Percentiles rank a stretch among this genome's conserved stretches.
phyloP scores from a whole-genome alignment of 1,140 invertebrate genomes.

The Zophobas atratus region DNA sequence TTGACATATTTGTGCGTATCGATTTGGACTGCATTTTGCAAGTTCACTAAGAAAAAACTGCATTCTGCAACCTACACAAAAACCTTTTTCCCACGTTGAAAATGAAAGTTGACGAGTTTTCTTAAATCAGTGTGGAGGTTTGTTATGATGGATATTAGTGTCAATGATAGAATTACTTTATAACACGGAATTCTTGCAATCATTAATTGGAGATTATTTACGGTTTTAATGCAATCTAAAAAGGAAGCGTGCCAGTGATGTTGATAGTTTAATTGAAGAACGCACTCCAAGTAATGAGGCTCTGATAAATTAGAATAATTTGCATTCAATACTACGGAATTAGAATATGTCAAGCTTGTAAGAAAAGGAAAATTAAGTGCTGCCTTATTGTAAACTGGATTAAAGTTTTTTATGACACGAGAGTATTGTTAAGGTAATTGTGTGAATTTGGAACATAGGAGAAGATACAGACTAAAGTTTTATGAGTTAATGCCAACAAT shows the following conservation, averaged over 20 bases:
- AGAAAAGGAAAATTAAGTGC: background rate
- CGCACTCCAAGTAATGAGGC: background rate
- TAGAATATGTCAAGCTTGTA: background rate
- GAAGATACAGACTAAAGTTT: background rate
- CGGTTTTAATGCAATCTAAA: background rate
- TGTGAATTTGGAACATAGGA: background rate
- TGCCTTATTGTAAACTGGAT: background rate
- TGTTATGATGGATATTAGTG: background rate
- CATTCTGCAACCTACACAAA: too few species aligned
- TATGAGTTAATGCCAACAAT: background rate
- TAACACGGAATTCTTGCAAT: background rate
- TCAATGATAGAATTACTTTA: too few species aligned
- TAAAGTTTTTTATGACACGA: background rate
- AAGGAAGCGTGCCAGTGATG: slow-evolving; percentile 1
- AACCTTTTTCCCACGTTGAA: background rate
- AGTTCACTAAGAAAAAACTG: background rate
- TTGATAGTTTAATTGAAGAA: slow-evolving; percentile 17
- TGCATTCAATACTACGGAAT: background rate
- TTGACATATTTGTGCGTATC: too few species aligned
- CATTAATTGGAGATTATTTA: background rate
- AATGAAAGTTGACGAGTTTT: slow-evolving; percentile 1
- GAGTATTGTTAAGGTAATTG: background rate
- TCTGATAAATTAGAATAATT: background rate
- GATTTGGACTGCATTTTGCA: background rate
- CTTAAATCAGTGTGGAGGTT: background rate